These are phyloP conservation scores for Eupithecia tripunctaria DNA, from an alignment of 2,888 invertebrate species.

Conservation along the genomic window DNA sequence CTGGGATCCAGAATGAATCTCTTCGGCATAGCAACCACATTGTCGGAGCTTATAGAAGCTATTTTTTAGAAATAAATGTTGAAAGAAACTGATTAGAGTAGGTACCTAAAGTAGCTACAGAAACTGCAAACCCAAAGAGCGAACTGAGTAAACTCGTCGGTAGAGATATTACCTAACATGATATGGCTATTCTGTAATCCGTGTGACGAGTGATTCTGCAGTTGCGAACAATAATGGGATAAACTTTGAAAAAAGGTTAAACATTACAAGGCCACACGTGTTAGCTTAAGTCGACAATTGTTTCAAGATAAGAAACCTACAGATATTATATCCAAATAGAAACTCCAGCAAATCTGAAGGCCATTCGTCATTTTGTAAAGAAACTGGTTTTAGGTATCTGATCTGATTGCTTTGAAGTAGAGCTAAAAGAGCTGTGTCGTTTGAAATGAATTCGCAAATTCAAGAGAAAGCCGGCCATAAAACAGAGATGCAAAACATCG, in stretches of 20 bases:
- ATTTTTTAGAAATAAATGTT: neutral
- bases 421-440: constrained; percentile 16
- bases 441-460: constrained; percentile 24
- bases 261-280: constrained; percentile 1
- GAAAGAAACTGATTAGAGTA: neutral
- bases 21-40: neutral
- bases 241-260: neutral
- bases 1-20: neutral
- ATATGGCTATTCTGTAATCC: neutral
- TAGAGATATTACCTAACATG: neutral
- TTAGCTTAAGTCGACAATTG: neutral
- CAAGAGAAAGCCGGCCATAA: constrained; percentile 35
- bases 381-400: constrained; percentile 13
- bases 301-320: neutral
- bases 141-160: neutral
- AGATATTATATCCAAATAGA: neutral
- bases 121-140: neutral
- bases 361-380: constrained; percentile 14
- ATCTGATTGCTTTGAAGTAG: neutral
- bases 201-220: neutral
- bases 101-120: too few relatives aligned
- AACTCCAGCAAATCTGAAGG: constrained; percentile 24
- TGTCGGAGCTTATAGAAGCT: neutral
- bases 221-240: neutral
- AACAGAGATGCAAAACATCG: constrained; percentile 46